A percentile compares a stretch with the other conserved stretches of the same genome.
phyloP scores from a whole-genome alignment of 1,140 invertebrate species.

The Pseudomyrmex gracilis region DNA sequence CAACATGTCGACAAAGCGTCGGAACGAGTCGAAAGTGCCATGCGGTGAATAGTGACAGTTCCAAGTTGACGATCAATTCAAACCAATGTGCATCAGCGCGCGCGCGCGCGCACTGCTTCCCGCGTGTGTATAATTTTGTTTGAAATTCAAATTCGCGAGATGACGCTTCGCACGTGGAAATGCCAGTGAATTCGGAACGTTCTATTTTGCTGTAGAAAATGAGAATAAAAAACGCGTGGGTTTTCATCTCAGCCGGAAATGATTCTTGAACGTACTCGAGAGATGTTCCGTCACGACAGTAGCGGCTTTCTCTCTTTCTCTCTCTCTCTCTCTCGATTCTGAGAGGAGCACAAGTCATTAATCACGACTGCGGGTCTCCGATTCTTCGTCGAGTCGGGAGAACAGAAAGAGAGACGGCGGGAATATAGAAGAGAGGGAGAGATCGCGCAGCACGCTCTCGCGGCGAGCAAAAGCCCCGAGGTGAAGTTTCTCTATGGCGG shows the following conservation, averaged over 20 bases:
- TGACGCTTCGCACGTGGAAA: neutral
- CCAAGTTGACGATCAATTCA: conserved; percentile 6
- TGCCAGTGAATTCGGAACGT: neutral
- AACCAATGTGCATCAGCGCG: conserved; percentile 9
- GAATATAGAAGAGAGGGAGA: conserved; percentile 59
- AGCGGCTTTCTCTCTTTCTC: conserved; percentile 61
- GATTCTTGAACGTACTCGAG: conserved; percentile 70
- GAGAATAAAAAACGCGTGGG: neutral
- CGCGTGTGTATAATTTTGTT: too few relatives aligned
- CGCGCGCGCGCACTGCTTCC: too few relatives aligned
- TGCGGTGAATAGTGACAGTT: conserved; percentile 26
- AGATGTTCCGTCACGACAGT: conserved; percentile 70
- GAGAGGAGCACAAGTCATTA: conserved; percentile 76
- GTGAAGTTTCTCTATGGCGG: conserved; percentile 68
- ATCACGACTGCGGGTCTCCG: conserved; percentile 77
- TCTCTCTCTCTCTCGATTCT: too few relatives aligned
- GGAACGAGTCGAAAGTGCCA: conserved; percentile 73
- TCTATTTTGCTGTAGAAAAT: neutral
- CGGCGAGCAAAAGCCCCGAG: conserved; percentile 66
- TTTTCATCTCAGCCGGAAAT: neutral
- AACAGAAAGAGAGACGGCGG: conserved; percentile 57
- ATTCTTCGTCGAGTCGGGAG: conserved; percentile 66
- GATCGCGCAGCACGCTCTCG: conserved; percentile 60
- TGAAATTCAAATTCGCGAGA: neutral
- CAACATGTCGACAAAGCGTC: conserved; percentile 81